Evolutionary conservation across 2,888 invertebrate genomes (phyloP).

Genomic region (Scaptomyza polygonia): DNA sequence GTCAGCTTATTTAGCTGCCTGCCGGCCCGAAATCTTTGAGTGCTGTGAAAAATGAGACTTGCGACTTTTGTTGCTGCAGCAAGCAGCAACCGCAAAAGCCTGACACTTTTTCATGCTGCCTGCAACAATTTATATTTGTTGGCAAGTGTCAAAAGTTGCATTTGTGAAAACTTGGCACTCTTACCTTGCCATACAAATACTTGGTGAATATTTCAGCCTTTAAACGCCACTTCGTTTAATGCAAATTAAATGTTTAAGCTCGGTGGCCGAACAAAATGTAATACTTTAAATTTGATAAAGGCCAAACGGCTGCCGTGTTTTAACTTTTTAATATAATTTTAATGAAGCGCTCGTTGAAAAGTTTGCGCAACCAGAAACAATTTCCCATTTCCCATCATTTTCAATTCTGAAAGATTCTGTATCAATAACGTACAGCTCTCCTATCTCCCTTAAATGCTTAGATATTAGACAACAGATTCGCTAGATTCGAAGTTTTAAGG

Average conservation of each 20-base stretch:
- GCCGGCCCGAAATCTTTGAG: conserved; percentile 26
- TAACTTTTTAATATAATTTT: conserved; percentile 76
- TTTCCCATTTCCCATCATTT: conserved; percentile 53
- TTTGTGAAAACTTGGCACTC: conserved; percentile 10
- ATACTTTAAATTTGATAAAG: conserved; percentile 54
- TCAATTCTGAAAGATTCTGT: conserved; percentile 75
- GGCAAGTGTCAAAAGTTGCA: conserved; percentile 71
- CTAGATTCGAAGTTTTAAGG: not conserved
- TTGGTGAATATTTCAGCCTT: conserved; percentile 15
- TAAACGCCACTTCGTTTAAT: conserved; percentile 62
- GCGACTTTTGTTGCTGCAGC: conserved; percentile 61
- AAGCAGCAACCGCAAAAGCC: conserved; percentile 62
- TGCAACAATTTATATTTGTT: conserved; percentile 73
- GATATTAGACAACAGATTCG: conserved; percentile 66
- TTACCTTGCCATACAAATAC: not conserved
- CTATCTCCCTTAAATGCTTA: conserved; percentile 59
- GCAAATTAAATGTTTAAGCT: conserved; percentile 54
- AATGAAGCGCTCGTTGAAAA: conserved; percentile 57
- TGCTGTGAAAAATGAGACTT: conserved; percentile 75
- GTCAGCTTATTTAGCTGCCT: not conserved
- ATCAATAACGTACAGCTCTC: conserved; percentile 56
- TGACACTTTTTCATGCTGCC: conserved; percentile 72
- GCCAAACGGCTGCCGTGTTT: conserved; percentile 50
- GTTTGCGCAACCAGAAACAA: conserved; percentile 36
- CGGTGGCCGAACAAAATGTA: conserved; percentile 32